Evolutionary conservation across 2,113 vertebrate genomes (phyloP), one percentile per base, ranked within the genome.

Genomic region (Caracal caracal): DNA sequence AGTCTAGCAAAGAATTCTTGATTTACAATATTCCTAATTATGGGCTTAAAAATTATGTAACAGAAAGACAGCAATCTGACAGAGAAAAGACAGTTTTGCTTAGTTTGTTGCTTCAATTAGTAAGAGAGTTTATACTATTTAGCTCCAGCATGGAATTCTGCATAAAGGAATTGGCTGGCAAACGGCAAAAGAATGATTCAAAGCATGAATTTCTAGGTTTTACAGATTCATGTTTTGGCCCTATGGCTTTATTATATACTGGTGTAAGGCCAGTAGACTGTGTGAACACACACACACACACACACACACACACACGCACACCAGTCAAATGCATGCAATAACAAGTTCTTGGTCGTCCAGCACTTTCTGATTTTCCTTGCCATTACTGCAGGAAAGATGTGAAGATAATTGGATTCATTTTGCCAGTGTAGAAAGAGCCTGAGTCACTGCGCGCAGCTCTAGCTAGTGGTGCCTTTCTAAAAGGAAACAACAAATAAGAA

Each of bases 401-500:
- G 68, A 96, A 73, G 17, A 73, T 80, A 96, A 80, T 1, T 30
- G 51, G 28, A 61, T 90, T 87, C 15, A 49, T 82, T 89, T 73
- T 92, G 35, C 61, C 15, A 33, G 51, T 71, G 12, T 68, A 59
- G 51, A 70, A 92, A 96, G n/a, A 33, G 66, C 49, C 37, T 33
- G 30, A 61, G 19, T 71, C 43, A 65, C 71, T 49, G 85, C 65
- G 10, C 68, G 70, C 22, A 90, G 51, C 4, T 63, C 33, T 26
- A 40, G 26, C 16, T 26, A 71, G 63, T 13, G 90, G 0, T 80
- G 59, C 79, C 75, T 89, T 96, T 82, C 56, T 82, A 88, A 95
- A 96, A 79, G 70, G 33, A 90, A 94, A 87, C 16, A 33, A 95
- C 53, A 93, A 84, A 87, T 3, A 88, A 93, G 70, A 96, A 94